phyloP scores from a whole-genome alignment of 2,113 vertebrate genomes.

The Procapra przewalskii region DNA sequence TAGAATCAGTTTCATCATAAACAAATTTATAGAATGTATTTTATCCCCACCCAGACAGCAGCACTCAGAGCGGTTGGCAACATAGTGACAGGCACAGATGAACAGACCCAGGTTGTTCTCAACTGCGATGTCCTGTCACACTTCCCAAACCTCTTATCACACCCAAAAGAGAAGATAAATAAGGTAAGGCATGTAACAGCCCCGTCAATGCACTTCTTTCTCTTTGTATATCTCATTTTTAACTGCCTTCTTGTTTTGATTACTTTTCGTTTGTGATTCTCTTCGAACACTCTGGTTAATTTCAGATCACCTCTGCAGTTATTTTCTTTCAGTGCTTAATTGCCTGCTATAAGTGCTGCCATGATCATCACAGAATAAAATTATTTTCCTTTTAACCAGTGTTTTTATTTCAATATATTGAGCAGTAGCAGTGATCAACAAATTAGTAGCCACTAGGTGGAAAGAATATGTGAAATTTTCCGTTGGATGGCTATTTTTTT shows the following conservation, averaged over 20 bases:
- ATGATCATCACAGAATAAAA: background rate
- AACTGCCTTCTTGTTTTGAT: background rate
- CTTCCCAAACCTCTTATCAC: constrained; percentile 96
- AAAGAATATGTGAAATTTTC: background rate
- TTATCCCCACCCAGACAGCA: constrained; percentile 87
- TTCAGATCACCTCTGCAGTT: background rate
- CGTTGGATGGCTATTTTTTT: background rate
- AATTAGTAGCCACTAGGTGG: background rate
- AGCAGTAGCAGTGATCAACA: background rate
- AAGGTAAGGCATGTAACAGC: constrained; percentile 83
- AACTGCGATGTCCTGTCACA: constrained; percentile 99
- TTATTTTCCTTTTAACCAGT: background rate
- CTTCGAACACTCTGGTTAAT: background rate
- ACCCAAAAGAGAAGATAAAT: constrained; percentile 99
- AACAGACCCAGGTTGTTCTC: constrained; percentile 98
- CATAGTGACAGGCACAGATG: constrained; percentile 98
- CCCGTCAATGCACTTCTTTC: background rate
- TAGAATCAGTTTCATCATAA: background rate
- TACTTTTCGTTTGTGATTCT: background rate
- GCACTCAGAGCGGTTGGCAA: constrained; percentile 98
- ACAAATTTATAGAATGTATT: constrained; percentile 28
- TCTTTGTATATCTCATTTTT: constrained; percentile 11
- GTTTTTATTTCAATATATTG: constrained; percentile 5
- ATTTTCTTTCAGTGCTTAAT: background rate
- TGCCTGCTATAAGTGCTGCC: background rate